These are phyloP conservation scores for Branchipolynoe longqiensis DNA, from an alignment of 2,888 invertebrate species.

Conservation along the genomic window DNA sequence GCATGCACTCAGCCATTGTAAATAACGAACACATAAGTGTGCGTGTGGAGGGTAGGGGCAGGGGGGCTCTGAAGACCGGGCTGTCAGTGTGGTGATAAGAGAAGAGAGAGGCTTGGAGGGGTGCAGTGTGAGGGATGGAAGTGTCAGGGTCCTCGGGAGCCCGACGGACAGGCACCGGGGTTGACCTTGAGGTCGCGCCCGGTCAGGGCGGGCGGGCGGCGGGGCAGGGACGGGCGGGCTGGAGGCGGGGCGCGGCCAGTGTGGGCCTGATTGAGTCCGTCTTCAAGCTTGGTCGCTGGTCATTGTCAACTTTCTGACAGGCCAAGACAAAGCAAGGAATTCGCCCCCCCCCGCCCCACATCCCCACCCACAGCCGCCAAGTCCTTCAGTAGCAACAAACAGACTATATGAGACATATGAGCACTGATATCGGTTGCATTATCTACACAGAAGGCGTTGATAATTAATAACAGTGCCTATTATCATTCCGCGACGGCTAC, in stretches of 20 bases:
- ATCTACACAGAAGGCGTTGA: too few relatives aligned
- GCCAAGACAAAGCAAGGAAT: constrained; percentile 5
- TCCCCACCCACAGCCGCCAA: too few relatives aligned
- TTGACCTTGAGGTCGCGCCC: background rate
- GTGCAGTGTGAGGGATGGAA: constrained; percentile 9
- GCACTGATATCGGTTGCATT: too few relatives aligned
- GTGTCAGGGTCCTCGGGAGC: background rate
- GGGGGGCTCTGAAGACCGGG: too few relatives aligned
- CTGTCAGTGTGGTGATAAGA: constrained; percentile 31
- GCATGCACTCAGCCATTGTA: background rate
- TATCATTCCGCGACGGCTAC: too few relatives aligned
- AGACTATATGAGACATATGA: too few relatives aligned
- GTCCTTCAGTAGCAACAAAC: too few relatives aligned
- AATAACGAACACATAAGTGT: constrained; percentile 28
- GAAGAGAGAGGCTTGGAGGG: constrained; percentile 23
- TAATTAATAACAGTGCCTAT: too few relatives aligned
- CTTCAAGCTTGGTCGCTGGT: too few relatives aligned
- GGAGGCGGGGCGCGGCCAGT: background rate
- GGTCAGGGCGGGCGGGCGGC: too few relatives aligned
- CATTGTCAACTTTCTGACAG: constrained; percentile 22
- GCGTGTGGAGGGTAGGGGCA: constrained; percentile 14
- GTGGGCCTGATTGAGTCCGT: too few relatives aligned
- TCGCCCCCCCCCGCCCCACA: too few relatives aligned
- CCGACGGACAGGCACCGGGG: background rate
- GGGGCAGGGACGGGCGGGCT: background rate